Conservation (phyloP, 2,888 invertebrate genomes). For the Drosophila monieri region DNA sequence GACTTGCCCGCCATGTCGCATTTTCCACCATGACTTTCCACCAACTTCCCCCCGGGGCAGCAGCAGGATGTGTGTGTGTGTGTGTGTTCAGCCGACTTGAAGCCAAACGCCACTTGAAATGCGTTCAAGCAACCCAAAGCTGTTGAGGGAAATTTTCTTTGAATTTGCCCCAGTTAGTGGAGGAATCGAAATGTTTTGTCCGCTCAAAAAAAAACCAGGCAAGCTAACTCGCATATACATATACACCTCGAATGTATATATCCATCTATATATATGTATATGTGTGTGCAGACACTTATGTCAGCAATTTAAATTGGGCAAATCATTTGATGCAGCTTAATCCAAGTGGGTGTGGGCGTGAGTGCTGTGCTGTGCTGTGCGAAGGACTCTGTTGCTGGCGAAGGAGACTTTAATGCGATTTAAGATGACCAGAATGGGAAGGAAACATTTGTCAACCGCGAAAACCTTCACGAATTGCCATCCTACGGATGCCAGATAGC, state of each 20-base stretch:
- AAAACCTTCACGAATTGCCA: constrained; percentile 35
- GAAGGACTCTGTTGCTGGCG: constrained; percentile 22
- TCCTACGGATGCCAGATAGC: constrained; percentile 7
- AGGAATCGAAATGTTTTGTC: constrained; percentile 37
- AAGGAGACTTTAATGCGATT: constrained; percentile 33
- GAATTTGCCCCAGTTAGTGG: constrained; percentile 47
- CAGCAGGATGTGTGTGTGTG: background rate
- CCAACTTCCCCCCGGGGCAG: constrained; percentile 1
- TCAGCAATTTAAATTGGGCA: constrained; percentile 44
- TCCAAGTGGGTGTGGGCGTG: constrained; percentile 26
- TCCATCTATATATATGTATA: background rate
- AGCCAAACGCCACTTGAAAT: constrained; percentile 58
- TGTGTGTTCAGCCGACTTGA: constrained; percentile 36
- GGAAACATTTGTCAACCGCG: constrained; percentile 8
- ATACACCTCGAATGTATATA: background rate
- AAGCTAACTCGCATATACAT: background rate
- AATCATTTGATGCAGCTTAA: constrained; percentile 49
- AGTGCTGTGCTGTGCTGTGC: constrained; percentile 2
- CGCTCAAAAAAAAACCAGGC: constrained; percentile 1
- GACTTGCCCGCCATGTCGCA: constrained; percentile 13
- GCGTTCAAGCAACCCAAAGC: constrained; percentile 61
- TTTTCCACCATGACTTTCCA: constrained; percentile 8
- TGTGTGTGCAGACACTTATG: constrained; percentile 3
- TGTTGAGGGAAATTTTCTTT: constrained; percentile 54
- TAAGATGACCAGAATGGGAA: constrained; percentile 26